Percentiles rank a stretch among this genome's conserved stretches.
phyloP scores from a whole-genome alignment of 2,113 vertebrate genomes.

The Tiliqua scincoides region DNA sequence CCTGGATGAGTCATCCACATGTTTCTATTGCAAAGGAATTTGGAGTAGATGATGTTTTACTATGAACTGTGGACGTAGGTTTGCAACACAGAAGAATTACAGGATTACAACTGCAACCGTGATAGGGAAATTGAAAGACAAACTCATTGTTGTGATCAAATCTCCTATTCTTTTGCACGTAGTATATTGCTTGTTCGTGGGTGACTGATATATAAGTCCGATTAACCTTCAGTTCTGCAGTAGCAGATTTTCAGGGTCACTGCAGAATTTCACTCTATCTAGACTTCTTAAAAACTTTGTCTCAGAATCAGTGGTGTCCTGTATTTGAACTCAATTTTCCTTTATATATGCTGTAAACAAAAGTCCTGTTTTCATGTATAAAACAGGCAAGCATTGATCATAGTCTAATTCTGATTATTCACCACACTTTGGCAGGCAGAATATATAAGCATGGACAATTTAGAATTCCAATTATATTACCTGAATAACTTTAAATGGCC shows the following conservation, averaged over 20 bases:
- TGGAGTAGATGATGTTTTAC: conserved; percentile 30
- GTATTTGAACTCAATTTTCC: conserved; percentile 23
- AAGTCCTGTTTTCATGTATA: conserved; percentile 13
- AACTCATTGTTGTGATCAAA: conserved; percentile 34
- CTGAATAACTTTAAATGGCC: not conserved
- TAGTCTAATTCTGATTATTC: not conserved
- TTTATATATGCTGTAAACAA: not conserved
- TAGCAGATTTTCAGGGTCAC: conserved; percentile 54
- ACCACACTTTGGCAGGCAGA: not conserved
- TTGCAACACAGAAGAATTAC: conserved; percentile 39
- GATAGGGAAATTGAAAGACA: conserved; percentile 19
- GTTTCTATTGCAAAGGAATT: not conserved
- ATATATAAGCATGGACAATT: not conserved
- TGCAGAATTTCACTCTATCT: conserved; percentile 47
- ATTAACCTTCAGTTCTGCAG: conserved; percentile 49
- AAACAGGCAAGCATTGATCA: not conserved
- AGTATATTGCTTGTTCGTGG: conserved; percentile 26
- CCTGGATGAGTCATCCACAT: not conserved
- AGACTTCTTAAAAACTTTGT: conserved; percentile 24
- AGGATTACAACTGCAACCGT: conserved; percentile 49
- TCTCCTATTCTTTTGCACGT: conserved; percentile 7
- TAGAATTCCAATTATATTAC: not conserved
- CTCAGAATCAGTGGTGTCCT: conserved; percentile 26
- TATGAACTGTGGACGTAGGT: conserved; percentile 21
- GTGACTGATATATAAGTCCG: conserved; percentile 25